A percentile compares a stretch with the other conserved stretches of the same genome.
phyloP scores from a whole-genome alignment of 1,140 invertebrate genomes.

The Eubasilissa regina region DNA sequence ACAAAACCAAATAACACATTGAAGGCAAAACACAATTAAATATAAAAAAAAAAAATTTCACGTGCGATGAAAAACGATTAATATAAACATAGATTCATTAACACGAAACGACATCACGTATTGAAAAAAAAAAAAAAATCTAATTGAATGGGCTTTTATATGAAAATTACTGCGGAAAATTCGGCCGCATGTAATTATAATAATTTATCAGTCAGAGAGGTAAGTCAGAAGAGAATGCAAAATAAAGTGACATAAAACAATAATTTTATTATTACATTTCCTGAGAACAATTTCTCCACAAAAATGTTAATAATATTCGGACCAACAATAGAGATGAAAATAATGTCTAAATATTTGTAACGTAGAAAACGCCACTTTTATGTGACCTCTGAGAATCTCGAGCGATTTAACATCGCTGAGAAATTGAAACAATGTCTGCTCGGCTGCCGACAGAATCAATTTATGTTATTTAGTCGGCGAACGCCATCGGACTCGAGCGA shows the following conservation, averaged over 20 bases:
- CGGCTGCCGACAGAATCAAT: constrained; percentile 11
- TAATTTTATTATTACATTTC: background rate
- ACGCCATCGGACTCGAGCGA: background rate
- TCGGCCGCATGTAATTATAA: too few relatives aligned
- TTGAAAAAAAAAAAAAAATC: too few relatives aligned
- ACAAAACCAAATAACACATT: too few relatives aligned
- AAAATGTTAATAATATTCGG: background rate
- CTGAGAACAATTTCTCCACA: background rate
- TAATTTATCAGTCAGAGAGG: background rate
- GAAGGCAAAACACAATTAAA: too few relatives aligned
- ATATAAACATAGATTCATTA: too few relatives aligned
- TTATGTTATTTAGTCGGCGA: background rate
- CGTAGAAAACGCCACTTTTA: background rate
- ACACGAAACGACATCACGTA: too few relatives aligned
- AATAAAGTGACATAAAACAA: background rate
- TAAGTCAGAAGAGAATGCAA: background rate
- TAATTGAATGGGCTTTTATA: too few relatives aligned
- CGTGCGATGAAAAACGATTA: too few relatives aligned
- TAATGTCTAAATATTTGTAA: background rate
- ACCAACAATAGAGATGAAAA: background rate
- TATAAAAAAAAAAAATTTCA: too few relatives aligned
- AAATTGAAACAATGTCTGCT: constrained; percentile 11
- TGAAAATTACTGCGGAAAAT: too few relatives aligned
- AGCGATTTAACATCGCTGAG: background rate
- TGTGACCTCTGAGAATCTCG: background rate